phyloP scores from a whole-genome alignment of 2,113 vertebrate genomes.

The Rana temporaria region DNA sequence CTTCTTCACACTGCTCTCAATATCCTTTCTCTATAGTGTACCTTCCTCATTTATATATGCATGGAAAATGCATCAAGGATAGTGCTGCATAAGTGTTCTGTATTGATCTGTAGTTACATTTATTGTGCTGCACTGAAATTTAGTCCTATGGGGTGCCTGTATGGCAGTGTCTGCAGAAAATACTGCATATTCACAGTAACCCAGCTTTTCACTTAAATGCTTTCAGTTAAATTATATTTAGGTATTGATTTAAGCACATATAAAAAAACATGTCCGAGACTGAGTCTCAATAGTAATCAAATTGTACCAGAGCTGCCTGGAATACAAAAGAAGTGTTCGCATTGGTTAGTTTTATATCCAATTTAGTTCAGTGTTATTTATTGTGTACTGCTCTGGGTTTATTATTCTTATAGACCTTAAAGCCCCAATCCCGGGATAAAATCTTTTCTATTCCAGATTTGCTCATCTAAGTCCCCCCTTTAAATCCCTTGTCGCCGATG shows the following conservation, averaged over 20 bases:
- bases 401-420: too few species aligned
- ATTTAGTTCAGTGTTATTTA: too few species aligned
- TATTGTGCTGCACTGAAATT: neutral
- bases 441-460: too few species aligned
- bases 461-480: too few species aligned
- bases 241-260: neutral
- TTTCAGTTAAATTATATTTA: neutral
- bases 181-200: neutral
- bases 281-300: too few species aligned
- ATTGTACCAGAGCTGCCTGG: too few species aligned
- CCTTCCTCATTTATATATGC: conserved; percentile 15
- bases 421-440: too few species aligned
- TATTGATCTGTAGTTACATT: conserved; percentile 20
- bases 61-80: neutral
- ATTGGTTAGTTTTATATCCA: too few species aligned
- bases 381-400: too few species aligned
- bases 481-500: too few species aligned
- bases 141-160: neutral
- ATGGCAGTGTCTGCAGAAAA: neutral
- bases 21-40: conserved; percentile 4
- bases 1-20: neutral
- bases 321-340: too few species aligned
- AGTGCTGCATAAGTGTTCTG: conserved; percentile 16
- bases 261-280: too few species aligned
- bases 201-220: neutral